Evolutionary conservation across 2,888 invertebrate species (phyloP).

Genomic region (Heliconius erato): DNA sequence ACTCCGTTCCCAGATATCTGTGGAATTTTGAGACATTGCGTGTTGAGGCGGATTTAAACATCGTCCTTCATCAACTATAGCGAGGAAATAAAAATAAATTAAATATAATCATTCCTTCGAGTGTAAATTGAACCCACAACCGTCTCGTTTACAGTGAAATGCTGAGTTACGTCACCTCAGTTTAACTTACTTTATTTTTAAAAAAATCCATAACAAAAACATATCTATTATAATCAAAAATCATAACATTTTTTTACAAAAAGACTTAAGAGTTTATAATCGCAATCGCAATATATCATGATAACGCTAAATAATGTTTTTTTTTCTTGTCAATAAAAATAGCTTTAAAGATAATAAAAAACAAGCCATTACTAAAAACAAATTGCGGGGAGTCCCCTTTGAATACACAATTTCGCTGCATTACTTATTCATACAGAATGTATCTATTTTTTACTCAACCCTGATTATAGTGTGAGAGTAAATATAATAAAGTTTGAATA

Average conservation of each 20-base stretch:
- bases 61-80: not conserved
- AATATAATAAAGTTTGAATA: constrained; percentile 2
- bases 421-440: constrained; percentile 59
- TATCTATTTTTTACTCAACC: constrained; percentile 46
- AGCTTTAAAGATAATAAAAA: constrained; percentile 24
- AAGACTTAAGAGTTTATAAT: not conserved
- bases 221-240: not conserved
- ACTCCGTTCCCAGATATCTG: too few species aligned
- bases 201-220: not conserved
- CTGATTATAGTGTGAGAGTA: constrained; percentile 35
- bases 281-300: constrained; percentile 4
- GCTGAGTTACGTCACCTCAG: too few species aligned
- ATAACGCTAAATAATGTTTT: constrained; percentile 2
- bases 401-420: constrained; percentile 52
- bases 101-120: too few species aligned
- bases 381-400: constrained; percentile 24
- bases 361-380: constrained; percentile 27
- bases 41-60: not conserved
- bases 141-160: too few species aligned
- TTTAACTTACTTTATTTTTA: too few species aligned
- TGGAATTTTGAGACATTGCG: not conserved
- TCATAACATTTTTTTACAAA: not conserved
- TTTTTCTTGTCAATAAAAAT: constrained; percentile 25
- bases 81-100: not conserved
- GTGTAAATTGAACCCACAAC: too few species aligned